Evolutionary conservation across 37 sponge, comb jelly and placozoan species (phyloP).

Genomic region (Haliclona indistincta): DNA sequence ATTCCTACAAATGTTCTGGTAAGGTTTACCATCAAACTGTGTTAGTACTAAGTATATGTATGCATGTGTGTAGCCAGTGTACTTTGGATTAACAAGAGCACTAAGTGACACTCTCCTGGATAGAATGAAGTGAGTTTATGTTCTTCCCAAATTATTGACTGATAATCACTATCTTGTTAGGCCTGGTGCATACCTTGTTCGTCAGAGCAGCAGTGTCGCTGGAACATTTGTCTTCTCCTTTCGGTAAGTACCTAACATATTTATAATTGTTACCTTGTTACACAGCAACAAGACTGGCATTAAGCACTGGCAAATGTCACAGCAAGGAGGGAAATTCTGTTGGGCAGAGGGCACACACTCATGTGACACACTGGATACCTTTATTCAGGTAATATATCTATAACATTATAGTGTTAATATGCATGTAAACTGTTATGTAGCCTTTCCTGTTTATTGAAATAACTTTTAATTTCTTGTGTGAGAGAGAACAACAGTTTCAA

Average conservation of each 20-base stretch:
- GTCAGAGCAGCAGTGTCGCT: constrained; percentile 22
- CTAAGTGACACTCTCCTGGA: constrained; percentile 55
- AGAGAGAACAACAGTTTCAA: neutral
- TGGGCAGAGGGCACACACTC: constrained; percentile 36
- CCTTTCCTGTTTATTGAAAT: neutral
- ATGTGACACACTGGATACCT: constrained; percentile 26
- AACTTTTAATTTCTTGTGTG: neutral
- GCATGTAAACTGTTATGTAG: constrained; percentile 7
- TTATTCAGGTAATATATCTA: constrained; percentile 51
- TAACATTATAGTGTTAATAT: constrained; percentile 6
- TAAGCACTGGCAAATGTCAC: constrained; percentile 78
- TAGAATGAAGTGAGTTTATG: constrained; percentile 47
- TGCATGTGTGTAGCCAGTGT: constrained; percentile 38
- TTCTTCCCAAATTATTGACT: neutral
- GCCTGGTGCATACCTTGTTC: constrained; percentile 64
- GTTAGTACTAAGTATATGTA: neutral
- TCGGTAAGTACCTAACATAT: constrained; percentile 27
- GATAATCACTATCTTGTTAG: neutral
- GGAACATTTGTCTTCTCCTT: constrained; percentile 58
- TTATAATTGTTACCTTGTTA: neutral
- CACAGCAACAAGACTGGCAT: constrained; percentile 68
- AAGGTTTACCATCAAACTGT: neutral
- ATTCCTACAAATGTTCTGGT: too few species aligned
- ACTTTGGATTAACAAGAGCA: constrained; percentile 46
- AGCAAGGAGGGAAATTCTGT: constrained; percentile 50